Evolutionary conservation across 2,797 vertebrate species (phyloP), one percentile per base, ranked within the genome.

Genomic region (Protosalanx chinensis): DNA sequence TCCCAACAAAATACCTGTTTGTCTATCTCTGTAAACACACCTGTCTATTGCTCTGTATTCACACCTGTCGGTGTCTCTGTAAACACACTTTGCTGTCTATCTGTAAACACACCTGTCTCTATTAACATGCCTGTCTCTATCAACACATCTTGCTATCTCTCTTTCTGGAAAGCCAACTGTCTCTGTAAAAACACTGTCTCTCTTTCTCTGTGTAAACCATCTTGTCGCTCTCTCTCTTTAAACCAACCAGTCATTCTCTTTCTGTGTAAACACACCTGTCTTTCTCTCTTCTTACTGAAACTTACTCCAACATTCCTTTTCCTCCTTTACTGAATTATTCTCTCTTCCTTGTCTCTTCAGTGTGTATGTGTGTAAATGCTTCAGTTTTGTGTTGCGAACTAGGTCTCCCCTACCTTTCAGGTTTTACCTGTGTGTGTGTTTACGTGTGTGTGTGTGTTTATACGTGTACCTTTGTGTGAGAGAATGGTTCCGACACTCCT

Each of bases 341-440:
- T 30, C 2, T 35, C 58, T 59, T 56, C 6, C 60, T 23, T 64
- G n/a, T 68, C 33, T 62, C 20, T 69, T 56, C 66, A 68, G 65
- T 60, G 49, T 78, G 37, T 71, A 72, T 56, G 35, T 66, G 27
- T 81, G 79, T 74, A 65, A 76, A 68, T 79, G 74, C 77, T 71
- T 78, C 64, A 76, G 66, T 75, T 72, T 76, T 30, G 53, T 32
- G 59, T 37, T 66, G 51, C 66, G 23, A 56, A 16, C 30, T 37
- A 46, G 16, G 29, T 67, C 5, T 41, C 13, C 27, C 46, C 29
- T 13, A 71, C 27, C 30, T 37, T 30, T 51, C 23, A 59, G 56
- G 30, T 29, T 53, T 49, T 67, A 23, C 49, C 5, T 66, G 37
- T 51, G 23, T 20, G 32, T 58, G 30, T 35, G 53, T 68, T 5